These are phyloP conservation scores for Pelmatolapia mariae DNA, from an alignment of 2,113 vertebrate genomes.

Conservation along the genomic window DNA sequence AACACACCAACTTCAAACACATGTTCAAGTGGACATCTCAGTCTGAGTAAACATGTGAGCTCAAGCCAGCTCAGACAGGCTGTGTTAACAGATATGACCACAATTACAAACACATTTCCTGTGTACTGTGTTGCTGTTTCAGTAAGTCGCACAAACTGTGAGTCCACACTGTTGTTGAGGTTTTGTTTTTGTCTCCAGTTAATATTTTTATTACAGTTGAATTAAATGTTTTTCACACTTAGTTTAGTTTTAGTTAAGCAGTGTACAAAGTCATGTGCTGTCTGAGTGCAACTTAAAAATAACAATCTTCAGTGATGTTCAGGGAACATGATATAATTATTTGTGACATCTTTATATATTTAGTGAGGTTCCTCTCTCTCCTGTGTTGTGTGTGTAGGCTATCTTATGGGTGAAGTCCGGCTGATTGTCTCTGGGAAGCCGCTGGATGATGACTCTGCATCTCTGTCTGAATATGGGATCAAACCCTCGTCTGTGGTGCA, in stretches of 20 bases:
- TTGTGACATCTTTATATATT: accelerated
- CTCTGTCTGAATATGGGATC: not conserved
- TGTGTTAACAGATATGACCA: not conserved
- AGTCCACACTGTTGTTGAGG: not conserved
- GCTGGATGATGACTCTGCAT: not conserved
- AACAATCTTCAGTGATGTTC: accelerated
- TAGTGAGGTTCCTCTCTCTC: accelerated
- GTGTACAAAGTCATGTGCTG: accelerated
- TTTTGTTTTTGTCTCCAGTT: not conserved
- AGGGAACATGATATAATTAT: not conserved
- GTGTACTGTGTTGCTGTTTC: not conserved
- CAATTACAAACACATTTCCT: not conserved
- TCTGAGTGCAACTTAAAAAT: not conserved
- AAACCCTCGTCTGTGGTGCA: not conserved
- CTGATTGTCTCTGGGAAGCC: accelerated
- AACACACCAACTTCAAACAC: not conserved
- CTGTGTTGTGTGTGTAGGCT: not conserved
- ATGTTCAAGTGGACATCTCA: not conserved
- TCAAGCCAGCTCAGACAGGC: not conserved
- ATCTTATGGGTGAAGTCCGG: accelerated
- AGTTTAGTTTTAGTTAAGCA: not conserved
- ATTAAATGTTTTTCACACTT: not conserved
- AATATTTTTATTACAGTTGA: not conserved
- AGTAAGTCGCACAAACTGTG: not conserved
- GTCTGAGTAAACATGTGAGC: not conserved